Conservation (phyloP, 2,797 vertebrate species). For the Rhabdomys pumilio region DNA sequence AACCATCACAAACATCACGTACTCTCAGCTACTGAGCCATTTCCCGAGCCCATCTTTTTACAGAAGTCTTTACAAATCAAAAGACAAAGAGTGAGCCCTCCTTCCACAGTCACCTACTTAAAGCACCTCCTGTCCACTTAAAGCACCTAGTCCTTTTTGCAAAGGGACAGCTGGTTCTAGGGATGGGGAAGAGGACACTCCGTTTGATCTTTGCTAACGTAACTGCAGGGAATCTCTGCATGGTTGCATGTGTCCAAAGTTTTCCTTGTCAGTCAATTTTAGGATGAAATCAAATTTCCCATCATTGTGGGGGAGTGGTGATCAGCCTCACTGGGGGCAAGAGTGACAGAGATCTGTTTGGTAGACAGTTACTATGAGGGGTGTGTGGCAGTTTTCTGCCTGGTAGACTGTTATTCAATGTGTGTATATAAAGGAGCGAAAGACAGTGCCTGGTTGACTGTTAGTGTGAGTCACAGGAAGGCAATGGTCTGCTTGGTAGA, state of each 20-base stretch:
- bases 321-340: neutral
- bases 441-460: neutral
- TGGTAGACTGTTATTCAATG: neutral
- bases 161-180: neutral
- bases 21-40: no score
- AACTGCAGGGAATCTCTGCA: constrained; percentile 66
- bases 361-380: neutral
- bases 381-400: neutral
- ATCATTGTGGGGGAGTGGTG: neutral
- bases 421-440: neutral
- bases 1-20: no score
- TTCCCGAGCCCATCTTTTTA: constrained; percentile 5
- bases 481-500: neutral
- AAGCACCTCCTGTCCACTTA: neutral
- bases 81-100: constrained; percentile 42
- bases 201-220: constrained; percentile 70
- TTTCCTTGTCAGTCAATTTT: constrained; percentile 73
- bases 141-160: constrained; percentile 61
- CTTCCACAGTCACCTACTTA: neutral
- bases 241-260: constrained; percentile 65
- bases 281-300: constrained; percentile 46
- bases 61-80: constrained; percentile 47
- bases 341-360: neutral
- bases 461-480: neutral
- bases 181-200: constrained; percentile 68